Base-by-base conservation (phyloP, 2,888 invertebrate genomes). In the Drosophila glabriapex region DNA sequence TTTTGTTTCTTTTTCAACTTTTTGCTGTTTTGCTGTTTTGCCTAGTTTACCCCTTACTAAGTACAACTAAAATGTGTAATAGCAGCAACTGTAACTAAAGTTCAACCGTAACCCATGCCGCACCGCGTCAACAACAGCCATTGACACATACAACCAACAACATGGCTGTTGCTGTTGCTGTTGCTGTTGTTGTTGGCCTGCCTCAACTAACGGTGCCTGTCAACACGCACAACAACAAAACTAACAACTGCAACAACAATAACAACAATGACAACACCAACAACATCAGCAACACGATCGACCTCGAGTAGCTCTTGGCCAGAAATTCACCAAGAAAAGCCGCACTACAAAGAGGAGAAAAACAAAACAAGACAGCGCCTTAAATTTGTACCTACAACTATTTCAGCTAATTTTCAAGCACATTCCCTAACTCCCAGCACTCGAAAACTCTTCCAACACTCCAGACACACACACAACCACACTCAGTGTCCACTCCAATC, bases 301-400 rank as follows among this genome's bases (percentile, higher is more conserved):
- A 78, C 80, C 74, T 62, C 72, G 60, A 72, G 62, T 56, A 46
- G 37, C 60, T 67, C 46, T 46, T 64, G 58, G 41, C 61, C 50
- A 33, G 49, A 55, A 55, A 52, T 22, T 46, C 25, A 50, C 52
- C 55, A 46, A 46, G 29, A 65, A 58, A 22, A 35, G 50, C 46
- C 41, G 37, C 49, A 22, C 43, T 12, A 43, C 12, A 46, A 7
- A 28, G n/a, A 55, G 25, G 4, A 53, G 35, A 53, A 22, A 52
- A 52, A 52, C 28, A n/a, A 33, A 33, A 50, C 25, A 63, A 61
- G 69, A 68, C 86, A 89, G 75, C 78, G 75, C 83, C 88, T 85
- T 64, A 89, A 84, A 88, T 88, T 88, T 88, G 90, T 88, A 88
- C 88, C 90, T 90, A 88, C 90, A 88, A 88, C 88, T 88, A 90